Conservation (phyloP, 2,113 vertebrate species). For the Electrona antarctica region DNA sequence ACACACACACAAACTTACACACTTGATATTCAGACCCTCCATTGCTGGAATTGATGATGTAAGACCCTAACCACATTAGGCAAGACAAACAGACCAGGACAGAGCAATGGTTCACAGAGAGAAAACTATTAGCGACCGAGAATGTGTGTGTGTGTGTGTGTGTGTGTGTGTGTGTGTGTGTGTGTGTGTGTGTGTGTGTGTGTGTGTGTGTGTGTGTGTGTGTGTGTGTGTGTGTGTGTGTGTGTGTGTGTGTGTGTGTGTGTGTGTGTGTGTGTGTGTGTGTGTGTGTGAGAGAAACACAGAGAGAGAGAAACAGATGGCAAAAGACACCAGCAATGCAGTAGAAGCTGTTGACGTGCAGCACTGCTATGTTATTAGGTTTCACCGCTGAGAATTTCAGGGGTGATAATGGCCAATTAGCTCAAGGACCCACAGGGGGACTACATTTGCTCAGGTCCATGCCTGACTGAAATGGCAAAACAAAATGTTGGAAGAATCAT, state of each 20-base stretch:
- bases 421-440: neutral
- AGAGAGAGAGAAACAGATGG: constrained; percentile 5
- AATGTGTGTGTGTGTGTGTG: constrained; percentile 31
- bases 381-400: constrained; percentile 3
- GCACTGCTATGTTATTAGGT: constrained; percentile 7
- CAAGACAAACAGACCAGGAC: constrained; percentile 22
- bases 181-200: constrained; percentile 20
- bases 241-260: constrained; percentile 11
- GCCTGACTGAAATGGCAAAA: neutral
- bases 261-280: constrained; percentile 11
- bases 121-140: constrained; percentile 32
- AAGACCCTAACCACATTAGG: constrained; percentile 18
- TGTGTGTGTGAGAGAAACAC: neutral
- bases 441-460: neutral
- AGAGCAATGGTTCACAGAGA: constrained; percentile 8
- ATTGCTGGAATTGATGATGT: neutral
- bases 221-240: constrained; percentile 16
- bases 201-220: constrained; percentile 3
- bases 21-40: no score
- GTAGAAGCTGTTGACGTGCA: neutral
- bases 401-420: neutral
- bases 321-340: neutral
- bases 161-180: neutral
- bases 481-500: neutral
- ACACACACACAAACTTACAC: no score